Conservation (phyloP, 1,140 invertebrate species). For the Plodia interpunctella region DNA sequence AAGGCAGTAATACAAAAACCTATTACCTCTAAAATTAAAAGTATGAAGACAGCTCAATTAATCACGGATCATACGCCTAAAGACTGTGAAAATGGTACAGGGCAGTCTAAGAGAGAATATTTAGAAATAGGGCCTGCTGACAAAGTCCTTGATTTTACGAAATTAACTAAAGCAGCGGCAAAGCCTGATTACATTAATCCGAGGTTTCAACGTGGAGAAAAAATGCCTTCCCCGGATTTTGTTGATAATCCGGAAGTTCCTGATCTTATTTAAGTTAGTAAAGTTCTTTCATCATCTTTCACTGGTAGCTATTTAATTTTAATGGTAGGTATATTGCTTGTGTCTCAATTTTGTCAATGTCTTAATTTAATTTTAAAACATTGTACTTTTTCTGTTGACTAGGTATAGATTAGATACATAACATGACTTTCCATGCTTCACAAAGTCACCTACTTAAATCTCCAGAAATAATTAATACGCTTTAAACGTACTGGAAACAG, state of each 20-base stretch:
- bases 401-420: too few relatives aligned
- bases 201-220: constrained; percentile 40
- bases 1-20: constrained; percentile 33
- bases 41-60: constrained; percentile 24
- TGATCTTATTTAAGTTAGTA: constrained; percentile 46
- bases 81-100: constrained; percentile 22
- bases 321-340: too few relatives aligned
- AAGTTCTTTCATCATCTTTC: not conserved
- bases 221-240: constrained; percentile 59
- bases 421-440: too few relatives aligned
- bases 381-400: too few relatives aligned
- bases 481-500: too few relatives aligned
- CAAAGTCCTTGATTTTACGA: constrained; percentile 61
- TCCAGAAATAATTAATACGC: too few relatives aligned
- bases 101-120: constrained; percentile 61
- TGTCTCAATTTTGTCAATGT: too few relatives aligned
- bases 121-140: constrained; percentile 68
- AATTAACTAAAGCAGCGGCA: constrained; percentile 38
- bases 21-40: constrained; percentile 18
- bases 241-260: constrained; percentile 71
- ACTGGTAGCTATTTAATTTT: too few relatives aligned
- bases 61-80: constrained; percentile 22
- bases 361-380: too few relatives aligned
- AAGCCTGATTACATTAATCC: constrained; percentile 33
- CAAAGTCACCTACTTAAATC: too few relatives aligned